phyloP scores from a whole-genome alignment of 2,888 invertebrate genomes.

The Branchipolynoe longqiensis region DNA sequence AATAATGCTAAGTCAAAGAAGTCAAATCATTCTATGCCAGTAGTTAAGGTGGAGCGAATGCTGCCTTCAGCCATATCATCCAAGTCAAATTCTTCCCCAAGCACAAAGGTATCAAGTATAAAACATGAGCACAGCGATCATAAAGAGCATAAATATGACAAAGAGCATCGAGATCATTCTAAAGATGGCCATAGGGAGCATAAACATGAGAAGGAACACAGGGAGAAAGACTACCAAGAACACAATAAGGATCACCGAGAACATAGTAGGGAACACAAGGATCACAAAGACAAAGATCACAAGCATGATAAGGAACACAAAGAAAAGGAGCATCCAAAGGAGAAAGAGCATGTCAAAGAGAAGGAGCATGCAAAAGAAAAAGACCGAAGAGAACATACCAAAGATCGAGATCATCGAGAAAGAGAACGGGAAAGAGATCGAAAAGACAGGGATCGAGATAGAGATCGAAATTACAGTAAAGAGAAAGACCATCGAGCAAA shows the following conservation, averaged over 20 bases:
- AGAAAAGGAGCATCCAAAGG: background rate
- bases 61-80: slow-evolving; percentile 63
- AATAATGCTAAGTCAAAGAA: slow-evolving; percentile 59
- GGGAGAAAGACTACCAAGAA: background rate
- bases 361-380: slow-evolving; percentile 1
- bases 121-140: slow-evolving; percentile 44
- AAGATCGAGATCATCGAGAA: slow-evolving; percentile 25
- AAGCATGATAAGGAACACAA: slow-evolving; percentile 4
- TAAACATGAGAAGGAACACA: slow-evolving; percentile 15
- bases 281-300: background rate
- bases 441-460: slow-evolving; percentile 11
- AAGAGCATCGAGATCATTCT: slow-evolving; percentile 43
- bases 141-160: slow-evolving; percentile 13
- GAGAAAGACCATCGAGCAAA: background rate
- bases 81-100: slow-evolving; percentile 22
- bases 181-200: slow-evolving; percentile 5
- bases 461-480: background rate
- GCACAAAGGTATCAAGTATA: slow-evolving; percentile 17
- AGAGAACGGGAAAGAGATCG: slow-evolving; percentile 13
- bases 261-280: slow-evolving; percentile 3
- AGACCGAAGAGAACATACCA: slow-evolving; percentile 5
- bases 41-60: slow-evolving; percentile 80
- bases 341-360: background rate
- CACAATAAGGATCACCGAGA: background rate
- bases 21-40: slow-evolving; percentile 76